Evolutionary conservation across 2,888 invertebrate species (phyloP), one percentile per base, ranked within the genome.

Genomic region (Smittia aterrima): DNA sequence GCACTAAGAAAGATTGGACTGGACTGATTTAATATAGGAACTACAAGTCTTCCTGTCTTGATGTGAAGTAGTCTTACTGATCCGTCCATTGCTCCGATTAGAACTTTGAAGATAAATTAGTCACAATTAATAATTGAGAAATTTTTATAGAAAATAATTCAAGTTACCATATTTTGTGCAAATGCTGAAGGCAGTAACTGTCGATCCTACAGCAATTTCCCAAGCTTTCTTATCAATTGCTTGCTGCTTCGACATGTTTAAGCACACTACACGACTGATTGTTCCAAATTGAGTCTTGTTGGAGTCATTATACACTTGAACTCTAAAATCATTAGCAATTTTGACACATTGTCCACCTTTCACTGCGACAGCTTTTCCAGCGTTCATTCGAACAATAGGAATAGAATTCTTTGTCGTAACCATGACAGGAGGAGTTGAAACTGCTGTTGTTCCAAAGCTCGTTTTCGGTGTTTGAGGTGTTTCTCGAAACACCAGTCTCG

Each of bases 201-300:
- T 80, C 1, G 83, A 83, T 0, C 89, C 89, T 78, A 90, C 83
- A 79, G 88, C 90, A 2, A 88, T 88, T 77, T 90, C 90, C 91
- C 91, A 91, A 0, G 88, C 84, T 1, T 87, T 87, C 75, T 88
- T 88, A 74, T 85, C 85, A n/a, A 85, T 85, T 0, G 84, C 84
- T 41, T 66, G 74, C 24, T 41, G 66, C 1, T 72, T 41, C 13
- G 22, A 0, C 82, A 85, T 77, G 84, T 86, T 79, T 86, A 87
- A 75, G 81, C 87, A 77, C 83, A 85, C 77, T 84, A 84, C 81
- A 87, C 89, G 77, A 86, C 84, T 78, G 83, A 85, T 79, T 27
- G 87, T 82, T 0, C 89, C 90, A 79, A 86, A 87, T 38, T 86
- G 85, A 0, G 90, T 89, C 77, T 84, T 86, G 76, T 85, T 83